Conservation (phyloP, 2,888 invertebrate species). For the Eudemis profundana region DNA sequence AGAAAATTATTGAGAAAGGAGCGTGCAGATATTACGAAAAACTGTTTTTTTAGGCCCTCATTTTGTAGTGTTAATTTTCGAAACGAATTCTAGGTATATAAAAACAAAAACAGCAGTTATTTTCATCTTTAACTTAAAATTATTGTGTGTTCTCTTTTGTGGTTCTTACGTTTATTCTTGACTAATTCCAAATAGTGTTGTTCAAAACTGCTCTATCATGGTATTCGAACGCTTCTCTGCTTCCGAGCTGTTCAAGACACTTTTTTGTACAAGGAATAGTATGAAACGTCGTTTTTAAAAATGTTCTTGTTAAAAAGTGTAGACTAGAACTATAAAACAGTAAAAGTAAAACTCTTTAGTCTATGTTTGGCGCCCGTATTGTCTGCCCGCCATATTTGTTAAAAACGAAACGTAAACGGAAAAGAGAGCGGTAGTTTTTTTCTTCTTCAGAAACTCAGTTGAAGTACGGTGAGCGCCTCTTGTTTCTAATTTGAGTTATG, state of each 20-base stretch:
- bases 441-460: slow-evolving; percentile 54
- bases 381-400: slow-evolving; percentile 71
- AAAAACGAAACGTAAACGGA: slow-evolving; percentile 79
- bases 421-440: slow-evolving; percentile 71
- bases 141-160: no score
- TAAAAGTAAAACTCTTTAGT: slow-evolving; percentile 5
- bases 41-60: no score
- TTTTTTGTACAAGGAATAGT: neutral
- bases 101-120: no score
- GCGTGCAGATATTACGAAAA: no score
- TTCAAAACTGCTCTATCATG: neutral
- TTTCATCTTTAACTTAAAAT: no score
- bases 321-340: no score
- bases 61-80: no score
- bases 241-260: slow-evolving; percentile 8
- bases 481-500: slow-evolving; percentile 56
- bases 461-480: slow-evolving; percentile 58
- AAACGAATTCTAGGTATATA: no score
- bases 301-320: neutral
- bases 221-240: neutral
- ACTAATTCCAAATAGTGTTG: neutral
- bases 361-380: slow-evolving; percentile 26
- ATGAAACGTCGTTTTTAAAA: neutral
- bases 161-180: no score
- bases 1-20: no score